Conservation (phyloP, 2,113 vertebrate species). For the Lasiurus borealis region DNA sequence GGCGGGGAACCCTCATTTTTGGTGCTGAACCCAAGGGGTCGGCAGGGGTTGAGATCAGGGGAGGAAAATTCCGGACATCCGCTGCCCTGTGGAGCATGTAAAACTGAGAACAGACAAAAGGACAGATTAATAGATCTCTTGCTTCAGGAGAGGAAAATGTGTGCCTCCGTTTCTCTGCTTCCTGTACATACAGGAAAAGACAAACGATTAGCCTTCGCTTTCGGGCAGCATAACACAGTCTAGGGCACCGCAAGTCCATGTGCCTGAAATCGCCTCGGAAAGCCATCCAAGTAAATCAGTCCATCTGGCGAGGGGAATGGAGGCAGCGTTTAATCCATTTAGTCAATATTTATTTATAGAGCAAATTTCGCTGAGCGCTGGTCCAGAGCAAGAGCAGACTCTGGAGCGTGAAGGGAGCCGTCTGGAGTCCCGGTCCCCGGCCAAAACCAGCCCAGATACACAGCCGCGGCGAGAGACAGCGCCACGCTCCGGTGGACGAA, state of each 20-base stretch:
- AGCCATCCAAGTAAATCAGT: conserved; percentile 39
- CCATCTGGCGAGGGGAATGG: conserved; percentile 1
- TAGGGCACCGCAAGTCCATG: not conserved
- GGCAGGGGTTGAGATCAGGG: not conserved
- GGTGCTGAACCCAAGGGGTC: not conserved
- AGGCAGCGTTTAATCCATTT: not conserved
- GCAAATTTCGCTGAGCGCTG: not conserved
- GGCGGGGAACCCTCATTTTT: not conserved
- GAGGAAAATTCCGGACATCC: not conserved
- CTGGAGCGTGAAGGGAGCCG: not conserved
- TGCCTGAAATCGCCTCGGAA: not conserved
- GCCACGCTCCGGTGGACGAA: too few species aligned
- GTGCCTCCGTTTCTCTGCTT: not conserved
- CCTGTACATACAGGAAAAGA: not conserved
- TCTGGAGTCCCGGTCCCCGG: not conserved
- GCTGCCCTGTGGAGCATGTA: not conserved
- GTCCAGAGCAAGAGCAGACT: not conserved
- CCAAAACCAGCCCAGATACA: conserved; percentile 33
- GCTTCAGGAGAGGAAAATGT: not conserved
- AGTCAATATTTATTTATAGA: conserved; percentile 34
- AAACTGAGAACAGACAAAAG: conserved; percentile 8
- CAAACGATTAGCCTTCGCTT: not conserved
- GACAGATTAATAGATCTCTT: not conserved
- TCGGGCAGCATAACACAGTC: not conserved
- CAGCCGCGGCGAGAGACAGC: not conserved